Base-by-base conservation (phyloP, 2,888 invertebrate species). In the Chironomus riparius region DNA sequence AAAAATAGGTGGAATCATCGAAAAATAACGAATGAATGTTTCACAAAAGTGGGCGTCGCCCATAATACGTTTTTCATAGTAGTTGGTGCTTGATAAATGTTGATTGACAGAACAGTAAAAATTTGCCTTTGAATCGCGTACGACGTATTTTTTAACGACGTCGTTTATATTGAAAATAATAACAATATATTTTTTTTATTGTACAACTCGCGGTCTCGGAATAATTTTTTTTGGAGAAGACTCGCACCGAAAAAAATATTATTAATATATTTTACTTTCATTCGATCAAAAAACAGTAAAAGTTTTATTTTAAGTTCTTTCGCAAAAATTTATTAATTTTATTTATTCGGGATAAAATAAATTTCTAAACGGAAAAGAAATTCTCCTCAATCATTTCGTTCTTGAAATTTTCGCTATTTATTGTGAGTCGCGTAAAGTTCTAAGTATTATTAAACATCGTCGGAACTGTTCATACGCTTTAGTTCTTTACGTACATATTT, bases 121-220 rank as follows among this genome's bases (percentile, higher is more conserved):
- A 83, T 84, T 84, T 84, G 83, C 82, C 85, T 83, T 83, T 83
- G 84, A 84, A 83, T 81, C 84, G 84, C 82, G 83, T 83, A 84
- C 83, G 83, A 84, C 84, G 84, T 82, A 81, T 81, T 80, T 79
- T 38, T 77, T 76, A 76, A 76, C 78, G 78, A 77, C 77, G 78
- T 78, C 78, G 77, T 76, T 69, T 69, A 76, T 69, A 76, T 24
- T 69, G 69, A 68, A 76, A 76, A 76, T 69, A 68, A 76, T 76
- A 76, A 76, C 76, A 76, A 76, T 76, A 76, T 76, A 76, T 76
- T 76, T 76, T 69, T 76, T 76, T 76, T 76, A 69, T 76, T 68
- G 47, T 50, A 69, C 76, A 68, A 47, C 74, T 50, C 71, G 56
- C 72, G 72, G 62, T 61, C 62, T 61, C 72, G 72, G 68, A 74